Percentiles rank a stretch among this genome's conserved stretches.
Evolutionary conservation across 64 coral and sea anemone species (phyloP).

Genomic region (Dendronephthya gigantea): DNA sequence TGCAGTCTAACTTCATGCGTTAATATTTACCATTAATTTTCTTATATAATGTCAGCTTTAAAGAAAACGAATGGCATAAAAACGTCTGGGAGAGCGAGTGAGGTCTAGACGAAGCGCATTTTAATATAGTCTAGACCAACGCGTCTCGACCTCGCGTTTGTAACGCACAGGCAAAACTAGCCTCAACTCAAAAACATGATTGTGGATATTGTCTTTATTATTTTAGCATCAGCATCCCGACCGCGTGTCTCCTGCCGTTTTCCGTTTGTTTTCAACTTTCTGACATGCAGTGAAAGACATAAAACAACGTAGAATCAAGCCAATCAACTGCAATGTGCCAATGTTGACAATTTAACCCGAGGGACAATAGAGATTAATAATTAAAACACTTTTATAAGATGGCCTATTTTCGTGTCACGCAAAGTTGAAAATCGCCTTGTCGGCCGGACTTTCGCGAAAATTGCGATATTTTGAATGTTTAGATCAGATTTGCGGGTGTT

Average conservation of each 20-base stretch:
- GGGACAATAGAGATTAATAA: conserved; percentile 18
- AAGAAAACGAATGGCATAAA: background rate
- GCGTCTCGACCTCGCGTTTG: background rate
- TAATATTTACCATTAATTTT: too few relatives aligned
- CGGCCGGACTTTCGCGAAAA: background rate
- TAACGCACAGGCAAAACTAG: background rate
- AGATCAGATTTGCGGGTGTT: background rate
- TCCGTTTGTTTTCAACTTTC: background rate
- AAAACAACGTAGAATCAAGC: background rate
- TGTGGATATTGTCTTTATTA: background rate
- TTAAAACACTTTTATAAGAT: conserved; percentile 16
- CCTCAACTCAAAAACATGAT: background rate
- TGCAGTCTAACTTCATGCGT: background rate
- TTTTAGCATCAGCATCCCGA: background rate
- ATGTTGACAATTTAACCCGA: background rate
- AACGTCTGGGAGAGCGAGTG: background rate
- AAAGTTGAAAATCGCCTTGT: background rate
- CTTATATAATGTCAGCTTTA: background rate
- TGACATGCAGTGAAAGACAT: background rate
- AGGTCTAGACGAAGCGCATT: background rate
- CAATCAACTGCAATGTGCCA: background rate
- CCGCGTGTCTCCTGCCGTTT: background rate
- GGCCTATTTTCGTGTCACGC: background rate
- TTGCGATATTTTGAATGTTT: background rate
- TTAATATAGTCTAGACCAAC: background rate